phyloP scores from a whole-genome alignment of 2,113 vertebrate species.

The Patagioenas fasciata region DNA sequence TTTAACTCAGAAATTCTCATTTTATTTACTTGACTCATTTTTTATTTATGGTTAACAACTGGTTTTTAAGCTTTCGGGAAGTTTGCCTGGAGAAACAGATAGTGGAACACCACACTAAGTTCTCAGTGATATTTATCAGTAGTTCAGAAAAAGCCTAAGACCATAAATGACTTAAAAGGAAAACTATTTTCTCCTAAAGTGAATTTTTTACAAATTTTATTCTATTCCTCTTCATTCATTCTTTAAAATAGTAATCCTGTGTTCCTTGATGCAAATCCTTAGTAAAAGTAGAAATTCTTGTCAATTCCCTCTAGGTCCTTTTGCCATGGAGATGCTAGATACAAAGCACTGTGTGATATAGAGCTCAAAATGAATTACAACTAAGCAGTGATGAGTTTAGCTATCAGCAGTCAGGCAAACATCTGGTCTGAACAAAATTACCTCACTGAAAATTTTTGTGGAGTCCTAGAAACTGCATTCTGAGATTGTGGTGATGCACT shows the following conservation, averaged over 20 bases:
- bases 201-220: not conserved
- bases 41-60: not conserved
- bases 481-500: not conserved
- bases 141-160: not conserved
- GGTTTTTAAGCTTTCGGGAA: not conserved
- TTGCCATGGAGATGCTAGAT: not conserved
- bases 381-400: not conserved
- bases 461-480: not conserved
- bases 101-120: not conserved
- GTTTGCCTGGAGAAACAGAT: not conserved
- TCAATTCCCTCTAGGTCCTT: not conserved
- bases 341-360: not conserved
- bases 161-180: not conserved
- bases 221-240: not conserved
- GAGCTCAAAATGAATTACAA: not conserved
- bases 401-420: conserved; percentile 28
- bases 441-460: not conserved
- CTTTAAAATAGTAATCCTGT: not conserved
- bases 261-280: conserved; percentile 4
- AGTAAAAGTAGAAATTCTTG: not conserved
- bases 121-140: not conserved
- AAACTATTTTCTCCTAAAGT: not conserved
- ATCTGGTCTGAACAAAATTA: not conserved
- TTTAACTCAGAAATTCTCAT: not conserved
- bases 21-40: not conserved